phyloP scores from a whole-genome alignment of 2,113 vertebrate species.

The Caretta caretta region DNA sequence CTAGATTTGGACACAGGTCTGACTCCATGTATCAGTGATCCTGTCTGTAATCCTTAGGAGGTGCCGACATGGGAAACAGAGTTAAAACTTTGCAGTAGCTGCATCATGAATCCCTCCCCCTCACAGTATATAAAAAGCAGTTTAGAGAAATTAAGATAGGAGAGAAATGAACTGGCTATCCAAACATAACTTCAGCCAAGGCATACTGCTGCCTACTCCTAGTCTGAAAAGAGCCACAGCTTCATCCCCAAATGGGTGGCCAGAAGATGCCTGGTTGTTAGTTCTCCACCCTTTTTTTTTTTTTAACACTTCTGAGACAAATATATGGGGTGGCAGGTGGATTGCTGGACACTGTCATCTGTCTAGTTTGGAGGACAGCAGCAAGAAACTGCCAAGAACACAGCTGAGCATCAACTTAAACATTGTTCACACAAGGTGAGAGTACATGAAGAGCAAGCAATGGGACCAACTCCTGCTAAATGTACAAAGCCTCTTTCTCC shows the following conservation, averaged over 20 bases:
- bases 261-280: not conserved
- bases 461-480: not conserved
- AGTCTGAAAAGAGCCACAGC: not conserved
- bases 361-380: not conserved
- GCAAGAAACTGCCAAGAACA: not conserved
- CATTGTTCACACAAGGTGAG: not conserved
- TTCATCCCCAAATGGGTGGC: too few relatives aligned
- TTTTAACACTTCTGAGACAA: not conserved
- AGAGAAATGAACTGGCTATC: not conserved
- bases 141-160: too few relatives aligned
- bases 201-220: not conserved
- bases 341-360: not conserved
- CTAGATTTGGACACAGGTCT: too few relatives aligned
- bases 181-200: not conserved
- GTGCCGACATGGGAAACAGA: too few relatives aligned
- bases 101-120: too few relatives aligned
- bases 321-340: not conserved
- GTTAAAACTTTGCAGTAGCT: too few relatives aligned
- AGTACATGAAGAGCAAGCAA: not conserved
- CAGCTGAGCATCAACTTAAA: not conserved
- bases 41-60: too few relatives aligned
- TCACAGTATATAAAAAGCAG: too few relatives aligned
- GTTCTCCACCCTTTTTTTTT: not conserved
- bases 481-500: not conserved
- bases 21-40: too few relatives aligned